Percentiles rank a stretch among this genome's conserved stretches.
Conservation (phyloP, 2,113 vertebrate species). For the Tyto alba region DNA sequence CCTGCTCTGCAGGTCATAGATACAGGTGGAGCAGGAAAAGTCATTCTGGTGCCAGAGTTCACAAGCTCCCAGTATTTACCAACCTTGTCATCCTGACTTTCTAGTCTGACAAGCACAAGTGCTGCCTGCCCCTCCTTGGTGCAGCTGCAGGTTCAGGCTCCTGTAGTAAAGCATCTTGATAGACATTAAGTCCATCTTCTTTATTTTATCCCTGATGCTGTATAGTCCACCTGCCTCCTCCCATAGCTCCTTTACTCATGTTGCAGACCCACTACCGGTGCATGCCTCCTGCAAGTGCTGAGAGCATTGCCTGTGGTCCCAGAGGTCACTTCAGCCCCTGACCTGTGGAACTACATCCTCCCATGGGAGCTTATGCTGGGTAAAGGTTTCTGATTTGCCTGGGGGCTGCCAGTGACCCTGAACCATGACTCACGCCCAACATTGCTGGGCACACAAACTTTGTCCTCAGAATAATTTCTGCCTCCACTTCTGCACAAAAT, state of each 20-base stretch:
- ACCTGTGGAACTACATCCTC: not conserved
- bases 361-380: not conserved
- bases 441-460: not conserved
- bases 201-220: not conserved
- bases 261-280: not conserved
- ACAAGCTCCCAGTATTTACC: not conserved
- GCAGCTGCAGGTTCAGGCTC: not conserved
- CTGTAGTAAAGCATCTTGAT: not conserved
- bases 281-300: not conserved
- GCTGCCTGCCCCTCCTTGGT: not conserved
- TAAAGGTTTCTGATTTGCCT: not conserved
- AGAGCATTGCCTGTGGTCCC: not conserved
- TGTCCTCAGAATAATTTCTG: not conserved
- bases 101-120: not conserved
- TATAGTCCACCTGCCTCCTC: not conserved
- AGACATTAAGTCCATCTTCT: not conserved
- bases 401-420: not conserved
- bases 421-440: accelerated
- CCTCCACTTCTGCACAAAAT: not conserved
- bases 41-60: not conserved
- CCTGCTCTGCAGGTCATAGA: not conserved
- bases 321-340: not conserved
- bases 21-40: not conserved
- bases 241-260: not conserved
- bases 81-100: not conserved